Evolutionary conservation across 2,113 vertebrate genomes (phyloP).

Genomic region (Ondatra zibethicus): DNA sequence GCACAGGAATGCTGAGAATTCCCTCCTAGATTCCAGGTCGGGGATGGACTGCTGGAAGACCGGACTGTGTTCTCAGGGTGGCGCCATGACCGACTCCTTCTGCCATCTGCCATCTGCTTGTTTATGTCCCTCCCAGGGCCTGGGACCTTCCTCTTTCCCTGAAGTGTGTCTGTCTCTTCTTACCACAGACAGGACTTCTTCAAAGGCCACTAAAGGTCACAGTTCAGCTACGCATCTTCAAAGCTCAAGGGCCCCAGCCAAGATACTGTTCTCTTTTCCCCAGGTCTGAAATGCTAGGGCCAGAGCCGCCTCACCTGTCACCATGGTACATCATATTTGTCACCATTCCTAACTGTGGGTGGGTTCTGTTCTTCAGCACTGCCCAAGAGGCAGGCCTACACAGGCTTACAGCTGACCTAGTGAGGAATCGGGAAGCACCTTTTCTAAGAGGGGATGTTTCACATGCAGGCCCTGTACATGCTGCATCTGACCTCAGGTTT

Average conservation of each 20-base stretch:
- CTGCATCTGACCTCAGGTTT: neutral
- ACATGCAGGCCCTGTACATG: neutral
- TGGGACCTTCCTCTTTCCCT: neutral
- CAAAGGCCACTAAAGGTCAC: too few species aligned
- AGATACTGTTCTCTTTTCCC: neutral
- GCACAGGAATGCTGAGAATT: neutral
- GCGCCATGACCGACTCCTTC: neutral
- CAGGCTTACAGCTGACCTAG: neutral
- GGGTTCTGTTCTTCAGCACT: neutral
- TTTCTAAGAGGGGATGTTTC: neutral
- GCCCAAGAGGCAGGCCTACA: too few species aligned
- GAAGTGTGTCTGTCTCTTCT: neutral
- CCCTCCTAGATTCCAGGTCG: neutral
- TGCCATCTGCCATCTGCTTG: neutral
- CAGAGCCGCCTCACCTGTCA: accelerated
- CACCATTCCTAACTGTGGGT: neutral
- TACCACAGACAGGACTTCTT: neutral
- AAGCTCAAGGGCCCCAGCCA: neutral
- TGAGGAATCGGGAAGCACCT: neutral
- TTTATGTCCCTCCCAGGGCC: neutral
- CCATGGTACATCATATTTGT: neutral
- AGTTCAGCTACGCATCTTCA: neutral
- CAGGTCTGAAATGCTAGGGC: neutral
- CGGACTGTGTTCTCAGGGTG: neutral
- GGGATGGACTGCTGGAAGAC: neutral